A percentile compares a stretch with the other conserved stretches of the same genome.
Conservation (phyloP, 2,797 vertebrate genomes). For the Anniella stebbinsi region DNA sequence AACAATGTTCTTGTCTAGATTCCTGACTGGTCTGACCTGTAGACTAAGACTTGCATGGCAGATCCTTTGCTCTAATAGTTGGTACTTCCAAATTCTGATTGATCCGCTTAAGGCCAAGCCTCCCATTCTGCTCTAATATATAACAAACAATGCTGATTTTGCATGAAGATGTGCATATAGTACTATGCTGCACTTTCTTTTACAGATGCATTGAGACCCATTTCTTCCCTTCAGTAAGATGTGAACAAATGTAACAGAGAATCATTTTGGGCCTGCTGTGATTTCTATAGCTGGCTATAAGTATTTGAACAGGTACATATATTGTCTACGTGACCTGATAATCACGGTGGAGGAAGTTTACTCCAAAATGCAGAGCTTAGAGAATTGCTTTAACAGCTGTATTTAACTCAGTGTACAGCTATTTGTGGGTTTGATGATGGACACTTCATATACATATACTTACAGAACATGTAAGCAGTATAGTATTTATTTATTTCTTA, state of each 20-base stretch:
- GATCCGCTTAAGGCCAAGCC: neutral
- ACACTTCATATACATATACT: neutral
- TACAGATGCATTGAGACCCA: conserved; percentile 31
- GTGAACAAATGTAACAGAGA: conserved; percentile 45
- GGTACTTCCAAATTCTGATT: neutral
- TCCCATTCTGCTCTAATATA: neutral
- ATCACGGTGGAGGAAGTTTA: rapidly evolving
- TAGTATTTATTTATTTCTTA: no score
- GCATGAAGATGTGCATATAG: conserved; percentile 32
- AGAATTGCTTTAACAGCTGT: neutral
- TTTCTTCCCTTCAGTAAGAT: conserved; percentile 46
- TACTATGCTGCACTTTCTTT: conserved; percentile 1
- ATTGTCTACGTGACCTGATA: conserved; percentile 19
- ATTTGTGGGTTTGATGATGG: neutral
- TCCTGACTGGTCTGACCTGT: neutral
- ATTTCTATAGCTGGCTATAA: conserved; percentile 19
- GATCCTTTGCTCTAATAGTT: neutral
- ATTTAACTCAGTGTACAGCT: neutral
- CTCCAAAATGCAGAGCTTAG: neutral
- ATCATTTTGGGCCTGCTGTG: conserved; percentile 53
- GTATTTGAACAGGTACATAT: conserved; percentile 6
- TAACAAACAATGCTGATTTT: neutral
- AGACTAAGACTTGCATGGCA: neutral
- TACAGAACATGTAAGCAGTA: no score
- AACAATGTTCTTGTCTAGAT: neutral